Base-by-base conservation (phyloP, 2,797 vertebrate genomes). In the Threskiornis aethiopicus region DNA sequence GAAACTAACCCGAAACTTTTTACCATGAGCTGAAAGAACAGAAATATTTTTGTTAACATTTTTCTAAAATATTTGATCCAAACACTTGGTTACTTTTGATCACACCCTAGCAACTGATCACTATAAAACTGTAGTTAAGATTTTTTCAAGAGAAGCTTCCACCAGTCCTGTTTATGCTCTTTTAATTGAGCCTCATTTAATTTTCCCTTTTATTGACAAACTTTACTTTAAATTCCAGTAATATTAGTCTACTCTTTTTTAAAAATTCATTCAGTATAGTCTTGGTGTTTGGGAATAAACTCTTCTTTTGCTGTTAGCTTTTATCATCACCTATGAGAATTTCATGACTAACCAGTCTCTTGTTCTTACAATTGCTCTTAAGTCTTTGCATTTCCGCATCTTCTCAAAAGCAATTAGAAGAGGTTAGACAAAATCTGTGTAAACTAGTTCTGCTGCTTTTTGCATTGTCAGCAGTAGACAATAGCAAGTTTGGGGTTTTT, bases 401-500 rank as follows among this genome's bases (percentile, higher is more conserved):
- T 78, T 72, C 61, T 82, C 24, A 69, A 46, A 83, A 66, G 16
- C 8, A 71, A 42, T 70, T 61, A 51, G 11, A 49, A 73, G 13
- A 70, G 3, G 6, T 37, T 71, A 87, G 54, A 42, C 16, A 85
- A 83, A 70, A 21, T 14, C 15, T 8, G 4, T 31, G 11, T 35
- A 57, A 80, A 61, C 3, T 13, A 33, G 18, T 46, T 10, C 26
- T 72, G 18, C 7, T 54, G 12, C 9, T 76, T 94, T 93, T 81
- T 58, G 7, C 18, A 21, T 3, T 35, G 16, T n/a, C 42, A 70
- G 15, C 41, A 66, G 15, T 4, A 65, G 24, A 33, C 6, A 75
- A n/a, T 1, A 26, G 3, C 5, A 57, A 72, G 8, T 77, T 31
- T 5, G 3, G 5, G 1, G 0, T 1, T 17, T 67, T 67, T 70